Percentiles rank a stretch among this genome's conserved stretches.
These are phyloP conservation scores for Cordilura impudica DNA, from an alignment of 2,888 invertebrate genomes.

Conservation along the genomic window DNA sequence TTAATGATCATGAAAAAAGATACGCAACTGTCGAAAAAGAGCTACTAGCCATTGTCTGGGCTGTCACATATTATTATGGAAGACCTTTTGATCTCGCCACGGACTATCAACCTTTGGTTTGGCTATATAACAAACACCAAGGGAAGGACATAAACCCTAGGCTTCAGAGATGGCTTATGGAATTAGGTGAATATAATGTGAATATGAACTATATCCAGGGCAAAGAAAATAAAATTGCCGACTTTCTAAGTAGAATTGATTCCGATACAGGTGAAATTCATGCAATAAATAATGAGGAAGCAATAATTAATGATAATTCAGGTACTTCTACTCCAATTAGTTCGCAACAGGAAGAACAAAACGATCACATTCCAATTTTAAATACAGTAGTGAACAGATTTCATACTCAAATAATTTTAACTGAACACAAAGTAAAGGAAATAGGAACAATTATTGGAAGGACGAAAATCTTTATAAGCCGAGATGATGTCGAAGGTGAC, in stretches of 20 bases:
- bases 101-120: not conserved
- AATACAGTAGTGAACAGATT: not conserved
- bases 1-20: slow-evolving; percentile 29
- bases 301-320: too few relatives aligned
- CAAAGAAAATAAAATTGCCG: too few relatives aligned
- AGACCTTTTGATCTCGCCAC: too few relatives aligned
- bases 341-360: not conserved
- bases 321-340: not conserved
- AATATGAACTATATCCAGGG: not conserved
- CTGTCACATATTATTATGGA: slow-evolving; percentile 6
- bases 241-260: too few relatives aligned
- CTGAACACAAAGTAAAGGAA: too few relatives aligned
- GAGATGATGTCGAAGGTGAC: too few relatives aligned
- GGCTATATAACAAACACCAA: not conserved
- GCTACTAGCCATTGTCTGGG: slow-evolving; percentile 40
- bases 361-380: not conserved
- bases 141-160: slow-evolving; percentile 1
- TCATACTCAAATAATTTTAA: too few relatives aligned
- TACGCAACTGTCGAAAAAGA: slow-evolving; percentile 35
- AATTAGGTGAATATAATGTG: not conserved
- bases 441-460: too few relatives aligned
- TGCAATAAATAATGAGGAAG: not conserved
- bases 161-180: not conserved
- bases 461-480: too few relatives aligned
- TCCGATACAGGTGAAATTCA: too few relatives aligned